phyloP scores from a whole-genome alignment of 2,113 vertebrate genomes.

The Cepphus grylle region DNA sequence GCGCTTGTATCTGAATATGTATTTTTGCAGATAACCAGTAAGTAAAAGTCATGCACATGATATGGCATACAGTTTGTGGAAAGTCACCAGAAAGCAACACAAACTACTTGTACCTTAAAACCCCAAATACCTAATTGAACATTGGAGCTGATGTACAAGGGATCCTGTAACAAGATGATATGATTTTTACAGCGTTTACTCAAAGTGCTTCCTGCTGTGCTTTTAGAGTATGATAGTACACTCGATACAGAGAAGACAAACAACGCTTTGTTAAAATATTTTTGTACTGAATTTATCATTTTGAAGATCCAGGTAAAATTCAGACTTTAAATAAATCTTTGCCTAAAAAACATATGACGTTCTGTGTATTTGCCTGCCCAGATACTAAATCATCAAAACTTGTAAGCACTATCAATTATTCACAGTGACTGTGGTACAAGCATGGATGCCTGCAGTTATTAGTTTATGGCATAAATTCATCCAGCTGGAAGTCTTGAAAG shows the following conservation, averaged over 20 bases:
- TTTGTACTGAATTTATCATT: not conserved
- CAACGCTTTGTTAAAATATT: not conserved
- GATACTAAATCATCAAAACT: slow-evolving; percentile 31
- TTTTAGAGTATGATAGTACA: not conserved
- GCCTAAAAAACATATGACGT: not conserved
- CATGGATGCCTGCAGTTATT: not conserved
- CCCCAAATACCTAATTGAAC: not conserved
- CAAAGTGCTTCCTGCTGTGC: not conserved
- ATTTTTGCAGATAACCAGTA: not conserved
- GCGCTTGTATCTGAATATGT: not conserved
- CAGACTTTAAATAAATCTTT: slow-evolving; percentile 12
- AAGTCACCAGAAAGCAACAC: not conserved
- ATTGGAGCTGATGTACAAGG: not conserved
- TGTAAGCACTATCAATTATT: slow-evolving; percentile 26
- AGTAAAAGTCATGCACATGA: not conserved
- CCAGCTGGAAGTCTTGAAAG: not conserved
- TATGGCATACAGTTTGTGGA: rapidly evolving
- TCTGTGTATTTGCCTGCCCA: not conserved
- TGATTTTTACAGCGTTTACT: not conserved
- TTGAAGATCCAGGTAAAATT: not conserved
- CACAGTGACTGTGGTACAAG: not conserved
- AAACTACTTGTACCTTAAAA: not conserved
- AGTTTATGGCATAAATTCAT: slow-evolving; percentile 16
- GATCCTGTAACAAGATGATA: not conserved
- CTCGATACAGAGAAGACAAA: not conserved